Base-by-base conservation (phyloP, 2,888 invertebrate genomes). In the Drosophila barbarae region DNA sequence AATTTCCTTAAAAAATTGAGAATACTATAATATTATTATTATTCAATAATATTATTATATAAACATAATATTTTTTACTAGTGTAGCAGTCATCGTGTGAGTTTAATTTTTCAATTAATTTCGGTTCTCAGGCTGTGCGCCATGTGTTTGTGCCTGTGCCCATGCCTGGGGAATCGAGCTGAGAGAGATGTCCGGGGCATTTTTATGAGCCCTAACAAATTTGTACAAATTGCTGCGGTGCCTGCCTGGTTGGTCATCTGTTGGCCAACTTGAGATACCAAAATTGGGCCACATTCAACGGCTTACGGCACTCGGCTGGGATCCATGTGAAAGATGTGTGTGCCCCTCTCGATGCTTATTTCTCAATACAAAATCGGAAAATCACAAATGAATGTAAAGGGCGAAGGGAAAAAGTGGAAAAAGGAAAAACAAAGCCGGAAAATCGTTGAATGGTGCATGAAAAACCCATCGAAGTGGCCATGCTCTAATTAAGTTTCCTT, bases 141-240 rank as follows among this genome's bases (percentile, higher is more conserved):
- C 77, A 83, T 83, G 84, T 77, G 77, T 83, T 79, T 23, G 34
- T 34, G 47, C 34, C 49, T 30, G 81, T 80, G 84, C 70, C 74
- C 21, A 32, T 18, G 46, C n/a, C 64, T 23, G 34, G 61, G 51
- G 41, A 42, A 50, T 26, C 12, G 38, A 28, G 51, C 21, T 32
- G 52, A 39, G 52, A 39, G 51, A 47, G 56, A 39, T 71, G 69
- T 13, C 28, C 28, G 44, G 13, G 46, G 73, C 73, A 74, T 69
- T 85, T 79, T 81, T 81, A 81, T 81, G 78, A 66, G 85, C 76
- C 81, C 60, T 69, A 78, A 81, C 84, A 71, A 81, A 85, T 81
- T 85, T 66, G 78, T 72, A 84, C 78, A 80, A 81, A 81, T 85
- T 85, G 78, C 69, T 67, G 56, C 59, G 66, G 57, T 64, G 49